phyloP scores from a whole-genome alignment of 2,888 invertebrate genomes.

The Heliconius aoede region DNA sequence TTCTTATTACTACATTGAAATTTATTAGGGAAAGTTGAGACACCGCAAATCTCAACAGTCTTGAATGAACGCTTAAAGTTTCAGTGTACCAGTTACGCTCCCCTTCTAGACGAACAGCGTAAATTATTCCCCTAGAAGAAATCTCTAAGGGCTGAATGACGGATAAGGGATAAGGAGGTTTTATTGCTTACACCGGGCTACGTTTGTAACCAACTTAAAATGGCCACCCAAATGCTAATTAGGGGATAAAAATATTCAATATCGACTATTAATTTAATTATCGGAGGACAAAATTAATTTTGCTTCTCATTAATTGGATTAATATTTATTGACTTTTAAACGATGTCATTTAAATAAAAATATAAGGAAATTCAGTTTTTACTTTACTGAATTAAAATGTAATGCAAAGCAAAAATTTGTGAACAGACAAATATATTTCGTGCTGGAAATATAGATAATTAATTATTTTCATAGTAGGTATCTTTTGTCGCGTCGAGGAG shows the following conservation, averaged over 20 bases:
- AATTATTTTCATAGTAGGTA: conserved; percentile 1
- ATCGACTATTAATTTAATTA: conserved; percentile 63
- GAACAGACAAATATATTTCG: not conserved
- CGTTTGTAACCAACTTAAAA: conserved; percentile 73
- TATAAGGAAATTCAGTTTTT: not conserved
- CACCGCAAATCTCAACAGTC: conserved; percentile 76
- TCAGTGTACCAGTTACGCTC: conserved; percentile 82
- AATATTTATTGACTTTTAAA: conserved; percentile 30
- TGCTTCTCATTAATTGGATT: conserved; percentile 31
- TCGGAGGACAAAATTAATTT: conserved; percentile 31
- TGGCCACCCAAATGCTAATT: conserved; percentile 79
- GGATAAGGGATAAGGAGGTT: conserved; percentile 80
- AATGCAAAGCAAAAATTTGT: not conserved
- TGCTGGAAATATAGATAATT: not conserved
- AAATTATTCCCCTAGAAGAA: conserved; percentile 83
- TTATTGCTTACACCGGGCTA: conserved; percentile 78
- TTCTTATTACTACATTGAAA: conserved; percentile 71
- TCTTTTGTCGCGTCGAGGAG: conserved; percentile 12
- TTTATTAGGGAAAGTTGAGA: conserved; percentile 79
- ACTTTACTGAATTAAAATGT: not conserved
- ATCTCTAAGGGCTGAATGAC: conserved; percentile 82
- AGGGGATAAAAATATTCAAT: conserved; percentile 79
- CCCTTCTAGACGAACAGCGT: conserved; percentile 82
- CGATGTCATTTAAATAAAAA: conserved; percentile 16
- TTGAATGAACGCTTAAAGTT: conserved; percentile 83